Conservation (phyloP, 2,797 vertebrate species). For the Pseudomugil tenellus region DNA sequence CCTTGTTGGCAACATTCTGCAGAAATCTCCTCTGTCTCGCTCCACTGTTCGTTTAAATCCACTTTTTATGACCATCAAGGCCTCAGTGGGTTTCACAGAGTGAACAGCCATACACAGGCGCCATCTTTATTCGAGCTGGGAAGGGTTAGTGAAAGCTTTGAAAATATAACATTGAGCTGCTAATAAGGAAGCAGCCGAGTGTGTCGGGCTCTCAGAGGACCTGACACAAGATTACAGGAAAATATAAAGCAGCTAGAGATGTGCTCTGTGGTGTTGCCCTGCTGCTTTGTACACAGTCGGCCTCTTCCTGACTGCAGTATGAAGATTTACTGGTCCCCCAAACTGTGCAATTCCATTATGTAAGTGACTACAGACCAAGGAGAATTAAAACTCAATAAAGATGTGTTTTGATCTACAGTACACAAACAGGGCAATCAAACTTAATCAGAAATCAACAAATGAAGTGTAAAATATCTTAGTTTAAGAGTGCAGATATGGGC, state of each 20-base stretch:
- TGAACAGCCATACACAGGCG: not conserved
- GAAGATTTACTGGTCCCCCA: not conserved
- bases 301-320: not conserved
- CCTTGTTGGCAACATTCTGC: no score
- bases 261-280: not conserved
- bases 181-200: conserved; percentile 43
- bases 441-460: no score
- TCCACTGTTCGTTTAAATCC: conserved; percentile 24
- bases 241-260: not conserved
- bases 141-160: not conserved
- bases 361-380: no score
- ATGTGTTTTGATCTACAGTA: no score
- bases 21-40: not conserved
- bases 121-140: not conserved
- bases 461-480: no score
- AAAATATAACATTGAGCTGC: conserved; percentile 24
- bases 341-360: no score
- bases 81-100: not conserved
- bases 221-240: conserved; percentile 18
- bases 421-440: no score
- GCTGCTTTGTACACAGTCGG: conserved; percentile 6
- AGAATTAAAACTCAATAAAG: no score
- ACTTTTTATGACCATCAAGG: conserved; percentile 33
- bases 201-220: conserved; percentile 20
- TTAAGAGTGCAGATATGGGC: no score